phyloP scores from a whole-genome alignment of 2,113 vertebrate species.

The Gymnogyps californianus region DNA sequence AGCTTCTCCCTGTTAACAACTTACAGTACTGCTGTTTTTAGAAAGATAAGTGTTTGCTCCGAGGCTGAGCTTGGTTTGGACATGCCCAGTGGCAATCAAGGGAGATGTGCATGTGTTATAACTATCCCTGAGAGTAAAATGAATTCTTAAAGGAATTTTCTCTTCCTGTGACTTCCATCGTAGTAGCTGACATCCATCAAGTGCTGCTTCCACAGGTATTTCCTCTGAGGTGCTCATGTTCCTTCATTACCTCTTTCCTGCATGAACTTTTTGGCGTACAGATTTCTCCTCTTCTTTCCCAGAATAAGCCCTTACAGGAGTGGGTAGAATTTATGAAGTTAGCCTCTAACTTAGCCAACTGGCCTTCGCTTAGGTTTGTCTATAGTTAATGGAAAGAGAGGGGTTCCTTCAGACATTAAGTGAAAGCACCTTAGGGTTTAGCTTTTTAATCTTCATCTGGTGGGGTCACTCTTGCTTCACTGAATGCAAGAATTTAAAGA shows the following conservation, averaged over 20 bases:
- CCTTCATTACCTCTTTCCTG: neutral
- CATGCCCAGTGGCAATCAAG: neutral
- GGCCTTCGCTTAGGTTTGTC: neutral
- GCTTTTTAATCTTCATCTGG: conserved; percentile 7
- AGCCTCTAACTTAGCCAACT: neutral
- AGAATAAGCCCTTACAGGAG: neutral
- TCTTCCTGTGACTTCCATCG: neutral
- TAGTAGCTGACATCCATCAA: neutral
- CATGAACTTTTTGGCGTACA: neutral
- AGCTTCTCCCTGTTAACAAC: neutral
- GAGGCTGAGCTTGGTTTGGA: neutral
- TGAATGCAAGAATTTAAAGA: neutral
- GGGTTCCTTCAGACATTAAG: neutral
- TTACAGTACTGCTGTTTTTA: neutral
- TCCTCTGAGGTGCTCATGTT: neutral
- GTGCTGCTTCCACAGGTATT: neutral
- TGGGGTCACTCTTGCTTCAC: conserved; percentile 46
- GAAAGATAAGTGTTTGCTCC: neutral
- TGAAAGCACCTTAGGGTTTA: neutral
- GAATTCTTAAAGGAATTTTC: neutral
- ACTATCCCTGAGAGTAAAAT: neutral
- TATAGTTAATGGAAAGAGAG: neutral
- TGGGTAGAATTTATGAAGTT: neutral
- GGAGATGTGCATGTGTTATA: neutral
- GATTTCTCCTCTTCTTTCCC: neutral